phyloP scores from a whole-genome alignment of 2,888 invertebrate species.

The Andrena praecox region DNA sequence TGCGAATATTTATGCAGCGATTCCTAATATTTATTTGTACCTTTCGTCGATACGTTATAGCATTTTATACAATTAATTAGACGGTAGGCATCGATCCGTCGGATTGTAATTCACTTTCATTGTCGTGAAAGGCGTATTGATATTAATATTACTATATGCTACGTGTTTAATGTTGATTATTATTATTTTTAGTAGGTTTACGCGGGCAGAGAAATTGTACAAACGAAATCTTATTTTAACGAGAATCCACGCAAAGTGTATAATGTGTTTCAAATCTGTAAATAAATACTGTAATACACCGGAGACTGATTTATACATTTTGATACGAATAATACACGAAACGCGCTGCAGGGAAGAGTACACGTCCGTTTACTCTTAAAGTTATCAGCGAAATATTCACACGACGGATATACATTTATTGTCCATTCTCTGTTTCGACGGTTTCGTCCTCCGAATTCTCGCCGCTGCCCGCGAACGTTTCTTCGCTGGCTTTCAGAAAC shows the following conservation, averaged over 20 bases:
- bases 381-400: neutral
- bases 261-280: conserved; percentile 39
- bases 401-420: conserved; percentile 23
- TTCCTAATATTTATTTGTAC: conserved; percentile 37
- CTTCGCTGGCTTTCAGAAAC: conserved; percentile 76
- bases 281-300: conserved; percentile 33
- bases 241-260: conserved; percentile 1
- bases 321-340: neutral
- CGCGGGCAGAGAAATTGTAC: conserved; percentile 16
- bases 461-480: conserved; percentile 81
- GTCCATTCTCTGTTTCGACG: conserved; percentile 48
- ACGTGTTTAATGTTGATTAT: conserved; percentile 16
- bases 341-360: neutral
- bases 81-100: neutral
- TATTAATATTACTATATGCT: conserved; percentile 20
- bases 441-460: conserved; percentile 82
- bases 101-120: conserved; percentile 14
- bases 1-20: conserved; percentile 32
- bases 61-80: conserved; percentile 30
- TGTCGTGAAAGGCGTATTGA: conserved; percentile 7
- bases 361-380: neutral
- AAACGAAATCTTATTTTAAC: conserved; percentile 24
- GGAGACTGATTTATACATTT: neutral
- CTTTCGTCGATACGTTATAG: conserved; percentile 11
- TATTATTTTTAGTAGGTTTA: conserved; percentile 12